These are phyloP conservation scores for Melanotaenia parkinsoni DNA, from an alignment of 2,797 vertebrate genomes.

Conservation along the genomic window DNA sequence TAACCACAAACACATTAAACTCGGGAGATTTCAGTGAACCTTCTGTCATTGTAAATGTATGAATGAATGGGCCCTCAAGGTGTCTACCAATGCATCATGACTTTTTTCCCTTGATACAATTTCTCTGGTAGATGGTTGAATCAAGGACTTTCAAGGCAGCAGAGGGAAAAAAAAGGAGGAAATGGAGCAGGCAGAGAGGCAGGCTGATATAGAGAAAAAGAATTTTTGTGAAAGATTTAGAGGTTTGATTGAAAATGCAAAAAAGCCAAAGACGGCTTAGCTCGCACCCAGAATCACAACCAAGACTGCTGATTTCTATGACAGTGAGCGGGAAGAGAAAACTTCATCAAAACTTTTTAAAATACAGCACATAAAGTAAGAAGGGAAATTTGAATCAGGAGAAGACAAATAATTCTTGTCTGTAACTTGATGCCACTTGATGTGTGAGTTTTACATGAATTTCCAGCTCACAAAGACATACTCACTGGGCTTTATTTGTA, in stretches of 20 bases:
- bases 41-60: conserved; percentile 47
- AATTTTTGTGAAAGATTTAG: conserved; percentile 63
- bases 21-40: conserved; percentile 45
- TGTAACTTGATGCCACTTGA: conserved; percentile 15
- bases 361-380: conserved; percentile 43
- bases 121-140: conserved; percentile 53
- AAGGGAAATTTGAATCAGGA: conserved; percentile 29
- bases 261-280: conserved; percentile 60
- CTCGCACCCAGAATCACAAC: conserved; percentile 53
- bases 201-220: conserved; percentile 33
- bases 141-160: conserved; percentile 57
- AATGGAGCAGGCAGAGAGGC: conserved; percentile 38
- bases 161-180: conserved; percentile 31
- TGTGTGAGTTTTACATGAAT: conserved; percentile 16
- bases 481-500: background rate
- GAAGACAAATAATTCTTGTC: conserved; percentile 8
- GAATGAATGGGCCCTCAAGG: conserved; percentile 54
- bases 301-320: conserved; percentile 48
- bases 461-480: background rate
- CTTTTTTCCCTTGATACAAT: conserved; percentile 24
- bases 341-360: conserved; percentile 1
- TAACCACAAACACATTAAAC: conserved; percentile 60
- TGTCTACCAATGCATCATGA: conserved; percentile 31
- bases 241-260: conserved; percentile 63
- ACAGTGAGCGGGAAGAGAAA: conserved; percentile 15